Evolutionary conservation across 2,888 invertebrate genomes (phyloP).

Genomic region (Diplazon laetatorius): DNA sequence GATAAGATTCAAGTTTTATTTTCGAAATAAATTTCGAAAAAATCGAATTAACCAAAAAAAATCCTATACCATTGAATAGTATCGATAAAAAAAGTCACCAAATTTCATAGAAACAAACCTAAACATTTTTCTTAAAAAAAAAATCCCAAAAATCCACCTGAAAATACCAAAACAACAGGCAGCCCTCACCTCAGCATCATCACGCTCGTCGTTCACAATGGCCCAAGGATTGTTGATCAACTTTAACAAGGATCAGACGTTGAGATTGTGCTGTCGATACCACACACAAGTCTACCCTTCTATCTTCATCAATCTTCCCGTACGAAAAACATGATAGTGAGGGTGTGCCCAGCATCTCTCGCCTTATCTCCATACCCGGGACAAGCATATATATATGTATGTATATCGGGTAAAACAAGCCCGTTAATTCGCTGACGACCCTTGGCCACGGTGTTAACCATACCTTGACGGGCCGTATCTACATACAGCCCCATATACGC

Average conservation of each 20-base stretch:
- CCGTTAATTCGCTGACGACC: conserved; percentile 76
- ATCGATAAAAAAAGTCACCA: too few relatives aligned
- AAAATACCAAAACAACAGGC: too few relatives aligned
- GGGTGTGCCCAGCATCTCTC: conserved; percentile 27
- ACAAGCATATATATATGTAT: conserved; percentile 66
- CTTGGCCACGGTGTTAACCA: conserved; percentile 6
- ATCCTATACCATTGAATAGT: too few relatives aligned
- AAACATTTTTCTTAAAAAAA: too few relatives aligned
- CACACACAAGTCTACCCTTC: background rate
- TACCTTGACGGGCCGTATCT: conserved; percentile 5
- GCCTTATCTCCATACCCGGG: conserved; percentile 64
- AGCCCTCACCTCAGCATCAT: too few relatives aligned
- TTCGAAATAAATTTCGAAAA: too few relatives aligned
- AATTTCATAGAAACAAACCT: too few relatives aligned
- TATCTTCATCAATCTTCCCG: conserved; percentile 38
- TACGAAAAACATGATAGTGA: conserved; percentile 40
- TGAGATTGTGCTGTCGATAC: background rate
- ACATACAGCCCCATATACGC: conserved; percentile 17
- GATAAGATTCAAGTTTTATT: too few relatives aligned
- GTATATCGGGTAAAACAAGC: conserved; percentile 77
- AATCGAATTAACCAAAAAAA: too few relatives aligned
- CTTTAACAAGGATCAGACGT: conserved; percentile 39
- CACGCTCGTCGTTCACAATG: conserved; percentile 10
- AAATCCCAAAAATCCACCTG: too few relatives aligned
- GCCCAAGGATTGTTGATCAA: conserved; percentile 2